Conservation (phyloP, 2,797 vertebrate genomes). For the Paguma larvata region DNA sequence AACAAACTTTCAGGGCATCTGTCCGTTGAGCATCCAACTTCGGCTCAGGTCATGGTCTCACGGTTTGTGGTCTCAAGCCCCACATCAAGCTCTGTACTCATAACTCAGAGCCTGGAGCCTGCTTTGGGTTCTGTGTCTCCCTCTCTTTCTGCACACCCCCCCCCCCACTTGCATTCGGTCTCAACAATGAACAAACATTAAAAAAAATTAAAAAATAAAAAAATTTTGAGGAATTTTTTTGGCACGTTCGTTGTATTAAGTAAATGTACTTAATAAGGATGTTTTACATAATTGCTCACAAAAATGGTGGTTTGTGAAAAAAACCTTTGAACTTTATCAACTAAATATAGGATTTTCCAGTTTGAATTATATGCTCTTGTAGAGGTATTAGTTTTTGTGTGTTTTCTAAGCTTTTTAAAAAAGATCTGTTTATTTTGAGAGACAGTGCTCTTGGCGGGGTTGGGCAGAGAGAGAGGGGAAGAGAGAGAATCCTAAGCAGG, state of each 20-base stretch:
- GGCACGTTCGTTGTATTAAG: background rate
- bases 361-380: background rate
- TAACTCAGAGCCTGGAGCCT: no score
- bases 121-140: no score
- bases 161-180: no score
- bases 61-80: no score
- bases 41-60: no score
- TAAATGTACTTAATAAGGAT: background rate
- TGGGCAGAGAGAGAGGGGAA: background rate
- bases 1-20: background rate
- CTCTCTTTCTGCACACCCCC: no score
- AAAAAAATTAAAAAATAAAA: background rate
- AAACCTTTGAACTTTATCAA: conserved; percentile 37
- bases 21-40: no score
- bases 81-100: no score
- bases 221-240: background rate
- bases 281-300: conserved; percentile 16
- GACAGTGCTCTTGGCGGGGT: background rate
- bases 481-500: background rate
- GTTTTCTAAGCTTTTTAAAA: background rate
- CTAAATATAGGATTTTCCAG: conserved; percentile 24
- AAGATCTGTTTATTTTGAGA: background rate
- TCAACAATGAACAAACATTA: no score
- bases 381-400: background rate
- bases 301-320: conserved; percentile 55